Base-by-base conservation (phyloP, 1,140 invertebrate species). In the Drosophila quadrilineata region DNA sequence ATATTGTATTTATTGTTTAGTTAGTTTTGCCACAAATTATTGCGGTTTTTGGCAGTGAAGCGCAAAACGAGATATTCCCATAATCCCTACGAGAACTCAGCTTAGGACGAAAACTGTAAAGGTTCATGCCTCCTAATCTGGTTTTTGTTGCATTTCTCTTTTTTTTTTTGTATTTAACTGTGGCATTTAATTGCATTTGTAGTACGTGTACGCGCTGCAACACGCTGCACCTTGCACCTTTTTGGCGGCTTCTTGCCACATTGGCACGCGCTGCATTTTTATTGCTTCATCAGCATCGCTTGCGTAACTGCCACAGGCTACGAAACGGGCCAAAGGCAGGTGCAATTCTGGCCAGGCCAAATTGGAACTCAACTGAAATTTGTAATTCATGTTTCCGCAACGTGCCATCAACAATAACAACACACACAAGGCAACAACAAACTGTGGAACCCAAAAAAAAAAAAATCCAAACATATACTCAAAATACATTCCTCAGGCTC, bases 221-320 rank as follows among this genome's bases (percentile, higher is more conserved):
- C 67, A 68, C 41, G 40, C 60, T 77, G 77, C 77, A 84, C 77
- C 77, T 84, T 85, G 79, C 79, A 79, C 71, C 36, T 54, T 33
- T 59, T 65, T 70, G 59, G 41, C 59, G 53, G 60, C 62, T 70
- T 74, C 56, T 52, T 43, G 49, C 45, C 57, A 12, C 49, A 56
- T 29, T 56, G 79, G 75, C 79, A 85, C 79, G 79, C 70, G 79
- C 74, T 85, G 79, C 79, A 85, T 77, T 85, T 85, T 85, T 85
- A 85, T 60, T 75, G 79, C 79, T 85, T 85, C 79, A 85, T 74
- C 77, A 70, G 62, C 58, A 57, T 50, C 43, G 60, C 54, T 70
- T 65, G 54, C 48, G 53, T 66, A 53, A 69, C 58, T 58, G 57
- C 60, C 57, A 24, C 74, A 63, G 69, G 63, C 43, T n/a, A 12